Evolutionary conservation across 1,140 invertebrate species (phyloP), one percentile per base, ranked within the genome.

Genomic region (Limonius californicus): DNA sequence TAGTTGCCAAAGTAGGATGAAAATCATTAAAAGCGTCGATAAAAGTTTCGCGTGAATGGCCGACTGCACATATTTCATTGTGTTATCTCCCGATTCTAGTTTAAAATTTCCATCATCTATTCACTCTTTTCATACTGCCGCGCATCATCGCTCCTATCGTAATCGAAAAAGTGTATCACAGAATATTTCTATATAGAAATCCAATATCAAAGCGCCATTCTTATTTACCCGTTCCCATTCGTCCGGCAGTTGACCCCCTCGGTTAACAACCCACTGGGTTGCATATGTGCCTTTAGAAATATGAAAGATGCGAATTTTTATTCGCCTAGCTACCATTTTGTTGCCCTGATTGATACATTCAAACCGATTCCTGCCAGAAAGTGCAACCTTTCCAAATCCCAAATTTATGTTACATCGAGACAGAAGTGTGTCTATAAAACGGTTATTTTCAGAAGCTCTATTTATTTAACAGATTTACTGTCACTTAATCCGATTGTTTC

Each of bases 151-250:
- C 35, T 39, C 35, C 35, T 14, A 39, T 39, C 35, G 35, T 39
- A 39, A 39, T 39, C 35, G 35, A 39, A 39, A 39, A 39, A 39
- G 35, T 39, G 35, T 39, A 39, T 39, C 35, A n/a, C n/a, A 39
- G n/a, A 39, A 39, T 39, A 39, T 39, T 39, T 39, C 35, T 39
- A 39, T 39, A 39, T 9, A 39, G 35, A 39, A 39, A 39, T 39
- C 35, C 35, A 39, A 39, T 39, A 39, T 39, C 8, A 39, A 39
- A 39, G 35, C 35, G 3, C 35, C n/a, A 39, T 39, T 39, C 35
- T 39, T 39, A 39, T 39, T 39, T 39, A 39, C 35, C 35, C 35
- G 35, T 39, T 39, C 35, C n/a, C 35, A 39, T 39, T 39, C 35
- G 35, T 39, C 35, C 35, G 35, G 35, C 35, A 39, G 35, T 39